These are phyloP conservation scores for Sipha maydis DNA, from an alignment of 2,888 invertebrate genomes.

Conservation along the genomic window DNA sequence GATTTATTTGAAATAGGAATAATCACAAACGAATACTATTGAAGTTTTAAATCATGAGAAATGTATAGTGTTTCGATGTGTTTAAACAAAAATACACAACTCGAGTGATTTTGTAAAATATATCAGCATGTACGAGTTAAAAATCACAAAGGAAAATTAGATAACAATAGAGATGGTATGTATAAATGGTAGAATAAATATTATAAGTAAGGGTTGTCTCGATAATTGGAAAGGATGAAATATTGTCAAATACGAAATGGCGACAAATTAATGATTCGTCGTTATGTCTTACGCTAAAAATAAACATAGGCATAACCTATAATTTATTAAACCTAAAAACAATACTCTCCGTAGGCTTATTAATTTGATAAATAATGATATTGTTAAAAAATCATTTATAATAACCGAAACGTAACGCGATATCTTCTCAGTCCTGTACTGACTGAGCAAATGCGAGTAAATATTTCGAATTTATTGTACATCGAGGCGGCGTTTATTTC, in stretches of 20 bases:
- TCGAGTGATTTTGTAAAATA: conserved; percentile 12
- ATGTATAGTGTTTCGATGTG: background rate
- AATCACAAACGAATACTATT: background rate
- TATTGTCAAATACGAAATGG: background rate
- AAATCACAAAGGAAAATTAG: background rate
- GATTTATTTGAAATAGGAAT: conserved; percentile 8
- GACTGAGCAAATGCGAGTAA: background rate
- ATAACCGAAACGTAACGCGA: background rate
- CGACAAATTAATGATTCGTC: background rate
- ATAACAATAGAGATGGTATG: background rate
- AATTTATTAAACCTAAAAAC: too few relatives aligned
- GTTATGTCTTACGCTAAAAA: too few relatives aligned
- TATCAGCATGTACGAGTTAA: background rate
- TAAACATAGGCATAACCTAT: too few relatives aligned
- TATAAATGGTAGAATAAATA: background rate
- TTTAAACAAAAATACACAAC: conserved; percentile 21
- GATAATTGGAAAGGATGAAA: background rate
- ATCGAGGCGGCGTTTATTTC: background rate
- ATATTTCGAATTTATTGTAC: background rate
- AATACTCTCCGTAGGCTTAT: too few relatives aligned
- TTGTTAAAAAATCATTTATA: background rate
- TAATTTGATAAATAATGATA: background rate
- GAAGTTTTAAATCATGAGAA: background rate
- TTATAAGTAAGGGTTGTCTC: background rate
- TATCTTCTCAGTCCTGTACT: background rate